Evolutionary conservation across 2,113 vertebrate species (phyloP), one percentile per base, ranked within the genome.

Genomic region (Papio anubis): DNA sequence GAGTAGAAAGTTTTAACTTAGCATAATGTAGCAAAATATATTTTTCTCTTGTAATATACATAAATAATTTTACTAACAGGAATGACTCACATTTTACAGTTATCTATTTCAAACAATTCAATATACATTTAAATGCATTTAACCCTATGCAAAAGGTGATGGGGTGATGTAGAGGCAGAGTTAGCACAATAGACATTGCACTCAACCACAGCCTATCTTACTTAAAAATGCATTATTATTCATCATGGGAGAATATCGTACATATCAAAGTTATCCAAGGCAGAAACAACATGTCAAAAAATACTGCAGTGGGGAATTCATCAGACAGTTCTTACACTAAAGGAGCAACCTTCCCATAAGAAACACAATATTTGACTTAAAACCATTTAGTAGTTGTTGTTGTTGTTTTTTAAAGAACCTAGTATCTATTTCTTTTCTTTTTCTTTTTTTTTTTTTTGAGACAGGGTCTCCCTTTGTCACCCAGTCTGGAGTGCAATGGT

Each of bases 1-100:
- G 57, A 94, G n/a, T 40, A 76, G 50, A 78, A 93, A 91, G 14
- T 61, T 95, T 96, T 96, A 57, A 55, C 35, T 87, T 73, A 66
- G 75, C 30, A 82, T 85, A 93, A 88, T 45, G 45, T 76, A 38
- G 70, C 78, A 84, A 72, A 96, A 90, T 7, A 3, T 9, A n/a
- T 43, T 88, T 91, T 84, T 55, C 40, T 93, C 43, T 68, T 61
- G 23, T 95, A 82, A 87, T 40, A 10, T 59, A 78, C 38, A 96
- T 87, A 45, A 85, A 96, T 88, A 68, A 23, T 78, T 95, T 96
- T 50, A 85, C 45, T 78, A 93, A 73, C 17, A 85, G 10, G 40
- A 40, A 88, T 20, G 40, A 45, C 18, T 79, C 43, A 55, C 5
- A 92, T 87, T 95, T 90, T 89, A 92, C 17, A 93, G 64, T 55